Percentiles rank a stretch among this genome's conserved stretches.
Conservation (phyloP, 1,140 invertebrate genomes). For the Drosophila melanogaster region DNA sequence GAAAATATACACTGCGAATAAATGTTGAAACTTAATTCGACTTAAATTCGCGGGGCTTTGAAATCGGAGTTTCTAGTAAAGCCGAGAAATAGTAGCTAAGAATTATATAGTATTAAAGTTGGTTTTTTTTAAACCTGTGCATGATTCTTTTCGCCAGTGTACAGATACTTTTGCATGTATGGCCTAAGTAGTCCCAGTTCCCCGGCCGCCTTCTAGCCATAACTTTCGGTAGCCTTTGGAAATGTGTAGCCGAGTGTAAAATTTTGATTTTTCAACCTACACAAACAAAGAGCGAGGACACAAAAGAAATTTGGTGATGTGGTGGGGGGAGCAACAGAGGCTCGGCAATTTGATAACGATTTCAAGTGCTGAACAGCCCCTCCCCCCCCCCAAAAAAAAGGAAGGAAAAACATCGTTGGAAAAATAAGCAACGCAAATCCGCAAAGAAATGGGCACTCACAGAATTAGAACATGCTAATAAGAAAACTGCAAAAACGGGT, state of each 20-base stretch:
- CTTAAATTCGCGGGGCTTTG: no score
- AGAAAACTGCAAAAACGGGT: background rate
- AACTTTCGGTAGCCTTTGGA: conserved; percentile 68
- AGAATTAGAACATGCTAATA: background rate
- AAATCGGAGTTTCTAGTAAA: no score
- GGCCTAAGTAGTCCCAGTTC: conserved; percentile 32
- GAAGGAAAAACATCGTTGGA: no score
- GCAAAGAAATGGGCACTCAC: background rate
- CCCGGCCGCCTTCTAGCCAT: conserved; percentile 26
- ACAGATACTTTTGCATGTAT: conserved; percentile 25
- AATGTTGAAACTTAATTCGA: no score
- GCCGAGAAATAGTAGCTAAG: no score
- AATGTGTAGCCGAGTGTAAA: conserved; percentile 75
- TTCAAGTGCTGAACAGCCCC: conserved; percentile 1
- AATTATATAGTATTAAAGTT: no score
- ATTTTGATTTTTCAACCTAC: conserved; percentile 76
- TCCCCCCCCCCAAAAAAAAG: background rate
- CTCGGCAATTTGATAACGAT: conserved; percentile 18
- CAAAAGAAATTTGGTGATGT: background rate
- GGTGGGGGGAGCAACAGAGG: conserved; percentile 18
- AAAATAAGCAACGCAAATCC: conserved; percentile 19
- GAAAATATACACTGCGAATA: conserved; percentile 5
- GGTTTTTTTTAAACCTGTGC: no score
- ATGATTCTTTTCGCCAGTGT: background rate
- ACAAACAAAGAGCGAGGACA: conserved; percentile 30